phyloP scores from a whole-genome alignment of 2,888 invertebrate genomes.

The Drosophila aldrichi region DNA sequence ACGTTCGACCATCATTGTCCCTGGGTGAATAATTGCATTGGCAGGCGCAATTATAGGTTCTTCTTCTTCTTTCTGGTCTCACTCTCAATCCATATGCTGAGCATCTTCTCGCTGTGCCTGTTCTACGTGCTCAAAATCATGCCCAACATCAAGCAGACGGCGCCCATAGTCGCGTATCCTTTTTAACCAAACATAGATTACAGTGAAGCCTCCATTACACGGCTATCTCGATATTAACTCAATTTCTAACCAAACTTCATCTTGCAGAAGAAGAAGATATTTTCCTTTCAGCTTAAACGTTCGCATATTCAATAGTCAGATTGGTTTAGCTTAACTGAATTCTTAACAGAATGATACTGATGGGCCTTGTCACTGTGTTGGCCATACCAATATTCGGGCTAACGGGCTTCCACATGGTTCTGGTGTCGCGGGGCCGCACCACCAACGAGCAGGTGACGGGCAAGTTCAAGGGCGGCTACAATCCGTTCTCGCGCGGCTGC shows the following conservation, averaged over 20 bases:
- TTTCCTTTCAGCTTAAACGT: neutral
- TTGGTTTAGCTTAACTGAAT: conserved; percentile 55
- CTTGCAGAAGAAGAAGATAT: neutral
- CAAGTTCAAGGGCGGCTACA: conserved; percentile 99
- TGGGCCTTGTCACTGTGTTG: conserved; percentile 95
- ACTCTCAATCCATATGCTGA: conserved; percentile 98
- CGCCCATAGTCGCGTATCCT: conserved; percentile 95
- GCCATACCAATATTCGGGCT: conserved; percentile 98
- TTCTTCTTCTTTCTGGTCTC: conserved; percentile 99
- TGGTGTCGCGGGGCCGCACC: conserved; percentile 97
- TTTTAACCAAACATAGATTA: conserved; percentile 86
- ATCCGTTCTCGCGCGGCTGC: conserved; percentile 98
- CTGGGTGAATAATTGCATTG: conserved; percentile 99
- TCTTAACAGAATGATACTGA: conserved; percentile 91
- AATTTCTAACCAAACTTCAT: neutral
- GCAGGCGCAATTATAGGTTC: conserved; percentile 98
- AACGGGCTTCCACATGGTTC: conserved; percentile 98
- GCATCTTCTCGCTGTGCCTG: conserved; percentile 97
- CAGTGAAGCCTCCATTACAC: too few species aligned
- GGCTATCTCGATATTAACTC: too few species aligned
- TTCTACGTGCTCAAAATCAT: conserved; percentile 95
- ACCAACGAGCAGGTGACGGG: conserved; percentile 99
- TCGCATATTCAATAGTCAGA: neutral
- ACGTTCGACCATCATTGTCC: conserved; percentile 99
- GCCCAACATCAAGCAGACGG: conserved; percentile 91